Conservation (phyloP, 2,888 invertebrate species). For the Cabera pusaria region DNA sequence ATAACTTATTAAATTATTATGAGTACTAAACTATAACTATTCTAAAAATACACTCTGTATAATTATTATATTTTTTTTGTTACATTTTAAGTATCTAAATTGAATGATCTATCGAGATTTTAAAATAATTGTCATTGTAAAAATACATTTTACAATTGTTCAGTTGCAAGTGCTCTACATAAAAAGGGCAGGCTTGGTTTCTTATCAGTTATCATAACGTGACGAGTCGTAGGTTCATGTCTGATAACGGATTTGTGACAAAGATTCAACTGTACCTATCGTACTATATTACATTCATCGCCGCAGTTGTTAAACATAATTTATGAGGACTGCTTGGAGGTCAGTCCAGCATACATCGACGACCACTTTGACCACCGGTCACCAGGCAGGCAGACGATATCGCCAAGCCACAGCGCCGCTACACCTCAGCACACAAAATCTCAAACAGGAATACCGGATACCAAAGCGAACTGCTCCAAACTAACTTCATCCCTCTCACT, state of each 20-base stretch:
- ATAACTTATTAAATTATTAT: too few relatives aligned
- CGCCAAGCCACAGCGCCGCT: conserved; percentile 42
- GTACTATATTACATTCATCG: not conserved
- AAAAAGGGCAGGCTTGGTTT: not conserved
- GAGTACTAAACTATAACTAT: too few relatives aligned
- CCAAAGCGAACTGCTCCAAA: conserved; percentile 41
- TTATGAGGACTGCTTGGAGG: conserved; percentile 38
- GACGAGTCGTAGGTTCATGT: conserved; percentile 6
- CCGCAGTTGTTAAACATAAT: conserved; percentile 2
- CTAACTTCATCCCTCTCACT: conserved; percentile 49
- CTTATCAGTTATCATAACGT: conserved; percentile 29
- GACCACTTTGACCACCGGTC: conserved; percentile 57
- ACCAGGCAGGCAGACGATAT: conserved; percentile 45
- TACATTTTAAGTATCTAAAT: too few relatives aligned
- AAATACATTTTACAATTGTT: too few relatives aligned
- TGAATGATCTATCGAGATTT: too few relatives aligned
- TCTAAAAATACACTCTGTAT: too few relatives aligned
- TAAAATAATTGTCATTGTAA: too few relatives aligned
- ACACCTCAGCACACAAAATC: conserved; percentile 63
- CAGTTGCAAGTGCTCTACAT: too few relatives aligned
- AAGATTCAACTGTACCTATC: conserved; percentile 5
- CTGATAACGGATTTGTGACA: conserved; percentile 19
- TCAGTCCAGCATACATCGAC: conserved; percentile 45
- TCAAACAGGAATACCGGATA: conserved; percentile 77
- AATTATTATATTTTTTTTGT: too few relatives aligned